Evolutionary conservation across 2,113 vertebrate species (phyloP).

Genomic region (Carassius auratus): DNA sequence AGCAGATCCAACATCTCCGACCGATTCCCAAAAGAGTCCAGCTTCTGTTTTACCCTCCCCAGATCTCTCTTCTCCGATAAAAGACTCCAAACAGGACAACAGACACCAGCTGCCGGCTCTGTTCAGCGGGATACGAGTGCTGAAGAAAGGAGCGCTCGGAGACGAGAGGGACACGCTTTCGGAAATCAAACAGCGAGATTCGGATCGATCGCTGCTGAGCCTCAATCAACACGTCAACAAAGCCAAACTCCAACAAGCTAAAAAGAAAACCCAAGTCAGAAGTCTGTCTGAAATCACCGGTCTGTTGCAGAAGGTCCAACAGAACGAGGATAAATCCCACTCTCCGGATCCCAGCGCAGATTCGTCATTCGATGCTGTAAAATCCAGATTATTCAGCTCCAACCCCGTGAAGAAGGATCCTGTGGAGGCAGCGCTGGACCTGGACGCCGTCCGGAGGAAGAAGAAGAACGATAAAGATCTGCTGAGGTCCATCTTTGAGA

Average conservation of each 20-base stretch:
- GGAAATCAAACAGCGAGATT: conserved; percentile 89
- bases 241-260: conserved; percentile 74
- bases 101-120: conserved; percentile 89
- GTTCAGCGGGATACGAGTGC: conserved; percentile 89
- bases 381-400: conserved; percentile 77
- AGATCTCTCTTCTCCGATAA: conserved; percentile 28
- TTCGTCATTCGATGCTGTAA: conserved; percentile 85
- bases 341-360: conserved; percentile 68
- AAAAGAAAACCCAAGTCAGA: conserved; percentile 69
- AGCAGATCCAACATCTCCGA: background rate
- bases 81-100: background rate
- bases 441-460: conserved; percentile 88
- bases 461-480: conserved; percentile 89
- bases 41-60: conserved; percentile 1
- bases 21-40: background rate
- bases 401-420: conserved; percentile 81
- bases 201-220: conserved; percentile 88
- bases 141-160: conserved; percentile 84
- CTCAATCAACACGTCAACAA: conserved; percentile 90
- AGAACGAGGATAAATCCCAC: too few relatives aligned
- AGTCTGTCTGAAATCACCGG: conserved; percentile 74
- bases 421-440: conserved; percentile 74
- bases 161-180: conserved; percentile 83
- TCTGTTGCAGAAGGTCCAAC: conserved; percentile 75
- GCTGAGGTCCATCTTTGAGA: conserved; percentile 87